phyloP scores from a whole-genome alignment of 2,888 invertebrate genomes.

The Danaus chrysippus region DNA sequence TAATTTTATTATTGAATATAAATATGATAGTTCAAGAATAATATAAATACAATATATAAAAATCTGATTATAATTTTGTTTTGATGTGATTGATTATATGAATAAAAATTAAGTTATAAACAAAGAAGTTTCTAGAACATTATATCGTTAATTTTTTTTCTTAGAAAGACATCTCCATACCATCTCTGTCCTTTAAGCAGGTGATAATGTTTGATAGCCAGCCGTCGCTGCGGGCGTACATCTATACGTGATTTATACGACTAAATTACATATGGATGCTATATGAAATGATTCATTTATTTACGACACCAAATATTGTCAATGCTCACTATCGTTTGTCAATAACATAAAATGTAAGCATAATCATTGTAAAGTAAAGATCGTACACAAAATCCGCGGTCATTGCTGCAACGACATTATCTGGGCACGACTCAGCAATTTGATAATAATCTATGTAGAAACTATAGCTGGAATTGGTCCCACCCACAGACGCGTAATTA shows the following conservation, averaged over 20 bases:
- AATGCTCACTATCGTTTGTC: background rate
- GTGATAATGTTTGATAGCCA: slow-evolving; percentile 66
- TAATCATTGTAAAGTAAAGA: slow-evolving; percentile 42
- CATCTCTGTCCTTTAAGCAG: slow-evolving; percentile 43
- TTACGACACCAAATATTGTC: background rate
- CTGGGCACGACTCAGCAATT: slow-evolving; percentile 68
- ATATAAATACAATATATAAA: too few species aligned
- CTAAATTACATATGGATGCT: slow-evolving; percentile 39
- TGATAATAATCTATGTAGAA: slow-evolving; percentile 71
- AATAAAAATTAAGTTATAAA: too few species aligned
- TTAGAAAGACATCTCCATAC: slow-evolving; percentile 35
- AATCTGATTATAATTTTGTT: too few species aligned
- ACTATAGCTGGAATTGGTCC: slow-evolving; percentile 35
- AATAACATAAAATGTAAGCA: slow-evolving; percentile 2
- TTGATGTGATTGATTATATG: too few species aligned
- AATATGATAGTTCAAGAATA: too few species aligned
- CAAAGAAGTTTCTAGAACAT: too few species aligned
- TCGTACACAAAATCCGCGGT: too few species aligned
- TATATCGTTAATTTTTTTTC: background rate
- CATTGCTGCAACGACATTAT: slow-evolving; percentile 60
- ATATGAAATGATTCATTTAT: background rate
- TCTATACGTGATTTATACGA: slow-evolving; percentile 52
- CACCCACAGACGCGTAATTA: slow-evolving; percentile 61
- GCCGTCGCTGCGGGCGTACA: slow-evolving; percentile 52
- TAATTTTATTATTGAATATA: too few species aligned